A percentile compares a stretch with the other conserved stretches of the same genome.
Evolutionary conservation across 2,797 vertebrate species (phyloP).

Genomic region (Champsocephalus gunnari): DNA sequence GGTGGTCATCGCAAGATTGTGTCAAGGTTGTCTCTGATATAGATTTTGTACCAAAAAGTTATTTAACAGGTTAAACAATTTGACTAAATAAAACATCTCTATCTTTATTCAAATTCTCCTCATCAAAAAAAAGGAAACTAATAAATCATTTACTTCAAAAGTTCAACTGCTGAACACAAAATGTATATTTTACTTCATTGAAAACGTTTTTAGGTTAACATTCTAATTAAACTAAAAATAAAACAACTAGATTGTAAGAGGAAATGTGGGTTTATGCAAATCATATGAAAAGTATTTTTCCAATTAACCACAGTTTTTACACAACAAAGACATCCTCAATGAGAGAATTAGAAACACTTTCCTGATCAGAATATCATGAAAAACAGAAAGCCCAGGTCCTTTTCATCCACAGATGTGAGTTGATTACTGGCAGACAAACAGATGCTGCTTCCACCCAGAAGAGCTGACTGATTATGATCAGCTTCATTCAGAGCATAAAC

Average conservation of each 20-base stretch:
- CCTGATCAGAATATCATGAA: slow-evolving; percentile 46
- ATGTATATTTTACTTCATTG: background rate
- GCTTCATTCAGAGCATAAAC: slow-evolving; percentile 62
- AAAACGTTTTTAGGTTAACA: background rate
- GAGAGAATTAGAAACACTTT: slow-evolving; percentile 39
- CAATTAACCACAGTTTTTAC: background rate
- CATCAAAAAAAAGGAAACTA: background rate
- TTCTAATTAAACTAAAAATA: background rate
- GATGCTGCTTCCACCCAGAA: slow-evolving; percentile 44
- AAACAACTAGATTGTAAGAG: background rate
- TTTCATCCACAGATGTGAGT: slow-evolving; percentile 50
- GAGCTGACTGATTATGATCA: slow-evolving; percentile 51
- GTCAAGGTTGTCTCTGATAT: background rate
- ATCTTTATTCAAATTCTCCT: background rate
- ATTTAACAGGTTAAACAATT: background rate
- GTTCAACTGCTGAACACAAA: background rate
- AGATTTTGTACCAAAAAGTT: background rate
- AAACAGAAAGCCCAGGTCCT: slow-evolving; percentile 34
- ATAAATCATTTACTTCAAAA: background rate
- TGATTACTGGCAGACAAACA: slow-evolving; percentile 61
- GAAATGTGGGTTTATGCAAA: background rate
- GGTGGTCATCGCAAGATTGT: too few species aligned
- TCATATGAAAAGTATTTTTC: background rate
- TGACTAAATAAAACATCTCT: background rate
- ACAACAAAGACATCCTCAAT: slow-evolving; percentile 20